Conservation (phyloP, 92 coral and sea anemone species). For the Epizoanthus scotinus region DNA sequence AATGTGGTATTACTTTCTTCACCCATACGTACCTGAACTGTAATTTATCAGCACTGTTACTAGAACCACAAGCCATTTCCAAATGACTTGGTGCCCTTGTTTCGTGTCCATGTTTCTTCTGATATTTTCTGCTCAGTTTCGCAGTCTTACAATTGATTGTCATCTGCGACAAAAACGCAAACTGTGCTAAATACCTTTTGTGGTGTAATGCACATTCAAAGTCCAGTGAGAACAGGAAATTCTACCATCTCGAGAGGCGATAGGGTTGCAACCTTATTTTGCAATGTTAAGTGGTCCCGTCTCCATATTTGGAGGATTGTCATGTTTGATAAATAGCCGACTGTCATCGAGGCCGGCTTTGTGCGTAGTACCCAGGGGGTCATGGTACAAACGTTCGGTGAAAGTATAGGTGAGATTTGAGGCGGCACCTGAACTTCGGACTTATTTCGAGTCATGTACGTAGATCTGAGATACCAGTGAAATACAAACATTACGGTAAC, state of each 20-base stretch:
- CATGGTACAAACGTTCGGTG: no score
- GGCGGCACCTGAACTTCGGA: no score
- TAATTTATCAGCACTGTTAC: not conserved
- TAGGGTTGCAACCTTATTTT: not conserved
- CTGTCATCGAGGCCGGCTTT: no score
- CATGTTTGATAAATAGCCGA: no score
- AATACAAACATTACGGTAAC: no score
- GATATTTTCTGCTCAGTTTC: not conserved
- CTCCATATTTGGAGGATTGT: constrained; percentile 12
- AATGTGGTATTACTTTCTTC: not conserved
- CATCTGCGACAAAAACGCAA: not conserved
- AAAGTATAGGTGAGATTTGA: no score
- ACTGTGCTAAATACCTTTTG: constrained; percentile 5
- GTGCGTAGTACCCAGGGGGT: not conserved
- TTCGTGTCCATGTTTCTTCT: not conserved
- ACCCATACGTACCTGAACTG: constrained; percentile 5
- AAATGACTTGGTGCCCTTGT: not conserved
- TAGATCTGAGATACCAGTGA: no score
- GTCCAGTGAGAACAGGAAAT: constrained; percentile 30
- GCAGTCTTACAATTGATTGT: not conserved
- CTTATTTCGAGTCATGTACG: no score
- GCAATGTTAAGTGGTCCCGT: constrained; percentile 1
- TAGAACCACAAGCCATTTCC: constrained; percentile 1
- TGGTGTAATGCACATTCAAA: not conserved
- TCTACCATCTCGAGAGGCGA: not conserved